A percentile compares a stretch with the other conserved stretches of the same genome.
These are phyloP conservation scores for Enteromius fasciolatus DNA, from an alignment of 2,797 vertebrate genomes.

Conservation along the genomic window DNA sequence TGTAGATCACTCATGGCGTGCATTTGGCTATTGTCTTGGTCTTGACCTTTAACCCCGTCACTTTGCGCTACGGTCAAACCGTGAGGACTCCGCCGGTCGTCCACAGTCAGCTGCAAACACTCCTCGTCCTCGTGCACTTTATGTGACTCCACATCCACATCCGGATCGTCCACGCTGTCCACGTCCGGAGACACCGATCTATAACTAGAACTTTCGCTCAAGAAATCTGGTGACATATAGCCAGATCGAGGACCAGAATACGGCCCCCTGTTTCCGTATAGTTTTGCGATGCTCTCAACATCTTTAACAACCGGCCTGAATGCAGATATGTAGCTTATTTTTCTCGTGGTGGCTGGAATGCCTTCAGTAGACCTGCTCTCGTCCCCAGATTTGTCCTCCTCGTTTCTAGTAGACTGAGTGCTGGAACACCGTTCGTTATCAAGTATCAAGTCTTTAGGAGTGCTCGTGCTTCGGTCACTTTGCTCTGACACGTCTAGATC, in stretches of 20 bases:
- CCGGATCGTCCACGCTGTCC: conserved; percentile 90
- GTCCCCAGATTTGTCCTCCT: conserved; percentile 82
- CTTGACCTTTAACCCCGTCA: conserved; percentile 65
- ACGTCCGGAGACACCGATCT: conserved; percentile 90
- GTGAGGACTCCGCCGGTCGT: conserved; percentile 71
- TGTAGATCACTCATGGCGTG: conserved; percentile 62
- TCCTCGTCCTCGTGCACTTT: conserved; percentile 88
- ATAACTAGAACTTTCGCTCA: conserved; percentile 95
- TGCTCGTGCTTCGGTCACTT: conserved; percentile 79
- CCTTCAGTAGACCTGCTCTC: conserved; percentile 78
- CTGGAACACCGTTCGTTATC: conserved; percentile 82
- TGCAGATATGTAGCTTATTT: conserved; percentile 92
- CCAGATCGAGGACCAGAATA: conserved; percentile 81
- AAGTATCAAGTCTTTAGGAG: conserved; percentile 78
- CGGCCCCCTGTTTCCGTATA: conserved; percentile 86
- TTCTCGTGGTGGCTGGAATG: conserved; percentile 72
- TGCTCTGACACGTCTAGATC: conserved; percentile 79
- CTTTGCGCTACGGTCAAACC: conserved; percentile 58
- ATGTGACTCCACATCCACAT: conserved; percentile 87
- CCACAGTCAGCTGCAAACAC: conserved; percentile 70
- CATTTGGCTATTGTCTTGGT: conserved; percentile 63
- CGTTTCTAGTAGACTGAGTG: conserved; percentile 79
- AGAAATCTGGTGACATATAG: conserved; percentile 89
- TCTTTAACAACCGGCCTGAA: conserved; percentile 97
- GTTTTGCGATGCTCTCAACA: conserved; percentile 91